Conservation (phyloP, 2,113 vertebrate genomes). For the Amphilophus citrinellus region DNA sequence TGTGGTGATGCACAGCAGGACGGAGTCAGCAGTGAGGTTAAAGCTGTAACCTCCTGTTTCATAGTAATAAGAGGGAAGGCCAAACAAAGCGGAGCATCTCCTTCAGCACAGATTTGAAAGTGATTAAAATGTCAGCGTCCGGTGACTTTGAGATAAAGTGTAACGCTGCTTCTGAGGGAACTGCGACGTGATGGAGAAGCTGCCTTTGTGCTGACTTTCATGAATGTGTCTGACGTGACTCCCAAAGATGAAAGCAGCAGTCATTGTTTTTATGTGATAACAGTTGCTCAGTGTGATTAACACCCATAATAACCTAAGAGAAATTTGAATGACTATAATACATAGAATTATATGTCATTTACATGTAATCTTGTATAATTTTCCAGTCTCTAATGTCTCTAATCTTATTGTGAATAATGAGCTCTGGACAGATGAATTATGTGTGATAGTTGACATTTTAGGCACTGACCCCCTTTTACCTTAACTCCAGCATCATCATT, state of each 20-base stretch:
- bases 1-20: neutral
- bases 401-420: constrained; percentile 3
- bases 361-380: neutral
- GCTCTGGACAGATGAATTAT: neutral
- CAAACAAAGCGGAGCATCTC: too few species aligned
- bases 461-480: neutral
- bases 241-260: neutral
- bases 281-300: neutral
- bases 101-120: neutral
- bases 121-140: neutral
- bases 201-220: neutral
- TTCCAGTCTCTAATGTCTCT: neutral
- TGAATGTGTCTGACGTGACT: neutral
- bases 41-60: too few species aligned
- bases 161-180: neutral
- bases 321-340: neutral
- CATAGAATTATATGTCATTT: constrained; percentile 3
- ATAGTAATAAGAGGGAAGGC: too few species aligned
- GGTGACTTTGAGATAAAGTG: neutral
- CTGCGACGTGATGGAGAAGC: neutral
- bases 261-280: neutral
- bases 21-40: neutral
- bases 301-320: neutral
- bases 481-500: neutral
- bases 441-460: neutral